Evolutionary conservation across 2,888 invertebrate genomes (phyloP), one percentile per base, ranked within the genome.

Genomic region (Hirudinaria manillensis): DNA sequence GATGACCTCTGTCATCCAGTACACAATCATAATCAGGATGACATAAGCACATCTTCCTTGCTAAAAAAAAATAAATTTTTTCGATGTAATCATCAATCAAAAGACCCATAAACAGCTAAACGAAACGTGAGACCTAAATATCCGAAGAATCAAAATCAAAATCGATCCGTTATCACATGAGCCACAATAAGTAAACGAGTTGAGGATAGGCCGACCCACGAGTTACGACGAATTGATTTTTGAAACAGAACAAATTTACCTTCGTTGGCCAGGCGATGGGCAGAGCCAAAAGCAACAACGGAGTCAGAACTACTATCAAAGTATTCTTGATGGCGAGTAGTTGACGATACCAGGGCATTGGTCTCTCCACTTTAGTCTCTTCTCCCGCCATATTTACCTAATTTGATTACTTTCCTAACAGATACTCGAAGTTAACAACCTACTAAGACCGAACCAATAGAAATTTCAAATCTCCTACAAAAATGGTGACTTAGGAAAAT

Each of bases 31-130:
- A 70, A 81, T 76, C 27, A 80, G 75, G 16, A 85, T 80, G 2
- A 82, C 82, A 78, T 82, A 84, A 7, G 81, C 83, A 77, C 84
- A 84, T 77, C 80, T 77, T 45, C 80, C 80, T 78, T 82, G 81
- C 83, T 84, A 34, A 77, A 73, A 16, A 76, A 71, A 72, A 32
- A 38, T 72, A 24, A 72, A 51, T 55, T 13, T 29, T 61, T 29
- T 27, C 7, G 13, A n/a, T 68, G n/a, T 13, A 34, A 36, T 16
- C 68, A 68, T 61, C 45, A 7, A 61, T 61, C 10, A 27, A 61
- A 21, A 7, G 7, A 61, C 6, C 27, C 56, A 56, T 29, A 16
- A 61, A 4, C n/a, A 29, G 61, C 0, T 10, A 10, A 61, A 1
- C 61, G 13, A 61, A 61, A 61, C 24, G 24, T 61, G 1, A 24